Conservation (phyloP, 2,888 invertebrate genomes). For the Eurytoma adleriae region DNA sequence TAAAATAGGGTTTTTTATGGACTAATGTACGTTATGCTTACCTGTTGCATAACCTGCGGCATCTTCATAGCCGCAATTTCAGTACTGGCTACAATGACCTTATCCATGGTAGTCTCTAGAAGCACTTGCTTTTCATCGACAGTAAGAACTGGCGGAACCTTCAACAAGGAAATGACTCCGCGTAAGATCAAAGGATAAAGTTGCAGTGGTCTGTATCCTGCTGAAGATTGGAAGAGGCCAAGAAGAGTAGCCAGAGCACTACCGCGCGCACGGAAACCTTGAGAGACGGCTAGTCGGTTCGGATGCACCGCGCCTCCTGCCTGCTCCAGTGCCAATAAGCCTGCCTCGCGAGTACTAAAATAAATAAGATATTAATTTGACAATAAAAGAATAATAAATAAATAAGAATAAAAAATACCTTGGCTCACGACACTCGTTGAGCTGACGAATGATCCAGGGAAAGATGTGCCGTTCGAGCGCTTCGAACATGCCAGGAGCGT, state of each 20-base stretch:
- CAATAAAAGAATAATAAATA: too few relatives aligned
- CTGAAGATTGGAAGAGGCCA: slow-evolving; percentile 65
- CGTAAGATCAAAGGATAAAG: slow-evolving; percentile 68
- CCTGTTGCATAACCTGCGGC: slow-evolving; percentile 63
- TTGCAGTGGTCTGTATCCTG: slow-evolving; percentile 68
- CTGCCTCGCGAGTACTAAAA: slow-evolving; percentile 66
- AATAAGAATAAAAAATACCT: too few relatives aligned
- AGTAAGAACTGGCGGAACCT: slow-evolving; percentile 66
- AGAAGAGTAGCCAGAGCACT: slow-evolving; percentile 66
- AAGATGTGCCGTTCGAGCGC: slow-evolving; percentile 65
- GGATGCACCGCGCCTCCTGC: slow-evolving; percentile 68
- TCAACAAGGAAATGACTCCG: slow-evolving; percentile 67
- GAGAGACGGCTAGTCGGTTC: slow-evolving; percentile 62
- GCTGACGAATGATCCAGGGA: slow-evolving; percentile 69
- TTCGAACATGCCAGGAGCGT: slow-evolving; percentile 62
- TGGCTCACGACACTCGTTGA: slow-evolving; percentile 68
- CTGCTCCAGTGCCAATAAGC: slow-evolving; percentile 69
- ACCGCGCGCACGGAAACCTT: slow-evolving; percentile 64
- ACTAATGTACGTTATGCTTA: slow-evolving; percentile 27
- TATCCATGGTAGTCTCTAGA: slow-evolving; percentile 69
- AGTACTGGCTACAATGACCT: slow-evolving; percentile 68
- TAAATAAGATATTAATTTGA: too few relatives aligned
- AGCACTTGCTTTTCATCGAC: slow-evolving; percentile 68
- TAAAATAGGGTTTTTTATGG: too few relatives aligned
- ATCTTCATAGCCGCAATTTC: slow-evolving; percentile 65